These are phyloP conservation scores for Tretioscincus oriximinensis DNA, from an alignment of 2,113 vertebrate species.

Conservation along the genomic window DNA sequence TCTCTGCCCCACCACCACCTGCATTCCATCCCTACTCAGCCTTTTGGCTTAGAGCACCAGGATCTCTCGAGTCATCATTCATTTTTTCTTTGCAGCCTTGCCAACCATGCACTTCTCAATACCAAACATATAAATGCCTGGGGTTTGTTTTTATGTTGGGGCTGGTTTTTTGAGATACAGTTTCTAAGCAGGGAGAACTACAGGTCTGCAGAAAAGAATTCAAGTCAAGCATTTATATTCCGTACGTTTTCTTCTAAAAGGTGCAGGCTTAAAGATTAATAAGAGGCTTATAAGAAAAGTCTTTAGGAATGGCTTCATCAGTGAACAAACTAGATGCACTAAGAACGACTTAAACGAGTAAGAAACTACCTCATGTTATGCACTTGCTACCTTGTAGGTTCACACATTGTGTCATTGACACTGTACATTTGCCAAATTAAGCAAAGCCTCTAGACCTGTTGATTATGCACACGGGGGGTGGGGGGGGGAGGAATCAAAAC, in stretches of 20 bases:
- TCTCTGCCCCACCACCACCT: too few species aligned
- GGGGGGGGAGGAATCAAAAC: neutral
- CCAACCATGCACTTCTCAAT: neutral
- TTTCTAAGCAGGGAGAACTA: slow-evolving; percentile 48
- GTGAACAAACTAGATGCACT: accelerated
- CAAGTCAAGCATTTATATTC: slow-evolving; percentile 52
- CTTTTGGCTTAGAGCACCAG: neutral
- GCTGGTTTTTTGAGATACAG: neutral
- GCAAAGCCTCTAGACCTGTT: neutral
- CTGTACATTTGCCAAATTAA: slow-evolving; percentile 6
- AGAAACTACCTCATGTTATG: neutral
- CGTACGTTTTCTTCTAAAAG: slow-evolving; percentile 28
- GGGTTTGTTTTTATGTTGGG: slow-evolving; percentile 27
- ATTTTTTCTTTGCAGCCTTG: neutral
- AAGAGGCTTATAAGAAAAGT: slow-evolving; percentile 19
- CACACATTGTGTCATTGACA: neutral
- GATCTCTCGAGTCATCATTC: too few species aligned
- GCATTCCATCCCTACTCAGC: too few species aligned
- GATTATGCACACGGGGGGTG: neutral
- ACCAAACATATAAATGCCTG: neutral
- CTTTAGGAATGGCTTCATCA: neutral
- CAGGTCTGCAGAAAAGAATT: slow-evolving; percentile 52
- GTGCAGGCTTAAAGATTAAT: slow-evolving; percentile 55
- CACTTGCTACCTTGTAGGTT: neutral
- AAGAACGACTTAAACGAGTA: neutral